phyloP scores from a whole-genome alignment of 1,140 invertebrate species.

The Drosophila bifasciata region DNA sequence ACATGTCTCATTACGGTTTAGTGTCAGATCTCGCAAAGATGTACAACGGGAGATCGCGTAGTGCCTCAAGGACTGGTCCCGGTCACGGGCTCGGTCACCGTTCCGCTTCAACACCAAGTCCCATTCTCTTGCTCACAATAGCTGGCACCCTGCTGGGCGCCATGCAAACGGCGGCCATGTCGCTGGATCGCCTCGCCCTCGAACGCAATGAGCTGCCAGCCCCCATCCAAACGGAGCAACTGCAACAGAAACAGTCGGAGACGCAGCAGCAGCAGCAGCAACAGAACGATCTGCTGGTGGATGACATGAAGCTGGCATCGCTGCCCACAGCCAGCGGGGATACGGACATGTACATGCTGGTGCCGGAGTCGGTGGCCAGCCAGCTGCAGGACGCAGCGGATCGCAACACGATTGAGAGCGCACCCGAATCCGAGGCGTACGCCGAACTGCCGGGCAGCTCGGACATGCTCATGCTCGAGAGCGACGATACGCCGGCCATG shows the following conservation, averaged over 20 bases:
- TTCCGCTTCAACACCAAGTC: constrained; percentile 34
- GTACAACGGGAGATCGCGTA: constrained; percentile 77
- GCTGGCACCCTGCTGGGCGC: not conserved
- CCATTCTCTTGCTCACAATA: not conserved
- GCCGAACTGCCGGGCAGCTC: constrained; percentile 22
- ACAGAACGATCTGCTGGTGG: constrained; percentile 51
- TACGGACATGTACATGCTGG: constrained; percentile 72
- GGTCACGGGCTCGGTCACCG: constrained; percentile 1
- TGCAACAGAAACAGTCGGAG: not conserved
- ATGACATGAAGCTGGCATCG: constrained; percentile 73
- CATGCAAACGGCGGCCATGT: constrained; percentile 53
- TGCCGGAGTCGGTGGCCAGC: constrained; percentile 65
- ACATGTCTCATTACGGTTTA: constrained; percentile 84
- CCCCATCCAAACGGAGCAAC: not conserved
- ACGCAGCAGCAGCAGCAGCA: not conserved
- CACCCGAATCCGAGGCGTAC: constrained; percentile 23
- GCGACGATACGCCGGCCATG: constrained; percentile 65
- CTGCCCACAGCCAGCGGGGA: constrained; percentile 49
- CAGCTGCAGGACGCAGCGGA: constrained; percentile 67
- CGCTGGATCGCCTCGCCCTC: constrained; percentile 71
- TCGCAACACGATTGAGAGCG: constrained; percentile 60
- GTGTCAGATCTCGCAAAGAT: constrained; percentile 83
- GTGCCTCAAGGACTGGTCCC: constrained; percentile 21
- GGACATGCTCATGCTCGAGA: constrained; percentile 81
- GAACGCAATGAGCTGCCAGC: constrained; percentile 68